These are phyloP conservation scores for Microtus obscurus DNA, from an alignment of 2,797 vertebrate genomes.

Conservation along the genomic window DNA sequence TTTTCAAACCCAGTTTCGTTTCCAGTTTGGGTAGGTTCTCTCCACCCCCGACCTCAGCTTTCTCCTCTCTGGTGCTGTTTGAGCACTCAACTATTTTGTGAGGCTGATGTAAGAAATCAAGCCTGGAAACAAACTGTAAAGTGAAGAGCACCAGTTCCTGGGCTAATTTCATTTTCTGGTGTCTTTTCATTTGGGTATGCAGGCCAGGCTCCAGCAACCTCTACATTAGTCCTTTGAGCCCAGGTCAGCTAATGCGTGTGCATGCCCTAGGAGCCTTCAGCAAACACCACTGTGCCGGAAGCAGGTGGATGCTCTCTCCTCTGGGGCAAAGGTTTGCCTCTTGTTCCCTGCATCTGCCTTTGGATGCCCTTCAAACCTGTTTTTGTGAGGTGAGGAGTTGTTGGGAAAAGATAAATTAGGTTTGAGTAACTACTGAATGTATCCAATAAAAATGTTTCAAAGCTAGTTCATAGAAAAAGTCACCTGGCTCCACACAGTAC, in stretches of 20 bases:
- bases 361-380: conserved; percentile 18
- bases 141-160: background rate
- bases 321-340: background rate
- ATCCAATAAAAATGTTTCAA: conserved; percentile 10
- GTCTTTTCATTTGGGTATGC: background rate
- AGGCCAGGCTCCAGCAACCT: background rate
- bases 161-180: conserved; percentile 1
- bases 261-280: background rate
- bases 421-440: background rate
- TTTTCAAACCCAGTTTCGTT: background rate
- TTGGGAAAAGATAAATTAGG: conserved; percentile 40
- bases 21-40: background rate
- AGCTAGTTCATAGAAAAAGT: conserved; percentile 34
- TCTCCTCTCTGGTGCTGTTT: background rate
- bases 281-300: background rate
- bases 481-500: background rate
- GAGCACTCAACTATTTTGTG: background rate
- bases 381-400: background rate
- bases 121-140: background rate
- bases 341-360: conserved; percentile 46
- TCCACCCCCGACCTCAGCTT: background rate
- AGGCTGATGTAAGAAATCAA: background rate
- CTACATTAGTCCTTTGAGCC: background rate
- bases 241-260: background rate
- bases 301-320: background rate